Evolutionary conservation across 2,888 invertebrate genomes (phyloP).

Genomic region (Protodeltote pygarga): DNA sequence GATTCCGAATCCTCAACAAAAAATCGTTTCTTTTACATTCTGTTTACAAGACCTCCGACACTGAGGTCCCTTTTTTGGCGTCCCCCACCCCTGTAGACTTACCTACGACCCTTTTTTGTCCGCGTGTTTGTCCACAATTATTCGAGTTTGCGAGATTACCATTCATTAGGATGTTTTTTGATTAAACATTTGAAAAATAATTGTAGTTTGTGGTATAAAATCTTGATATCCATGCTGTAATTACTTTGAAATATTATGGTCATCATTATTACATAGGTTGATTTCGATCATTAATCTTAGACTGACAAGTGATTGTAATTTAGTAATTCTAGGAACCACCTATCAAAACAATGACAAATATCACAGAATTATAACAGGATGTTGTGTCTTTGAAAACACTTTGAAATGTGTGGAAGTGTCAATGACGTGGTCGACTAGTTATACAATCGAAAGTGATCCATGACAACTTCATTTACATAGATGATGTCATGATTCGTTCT

Average conservation of each 20-base stretch:
- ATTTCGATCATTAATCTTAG: too few relatives aligned
- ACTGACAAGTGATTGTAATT: too few relatives aligned
- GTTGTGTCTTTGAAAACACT: slow-evolving; percentile 12
- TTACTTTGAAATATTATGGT: too few relatives aligned
- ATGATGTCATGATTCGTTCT: slow-evolving; percentile 56
- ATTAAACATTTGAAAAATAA: slow-evolving; percentile 6
- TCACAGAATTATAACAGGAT: slow-evolving; percentile 17
- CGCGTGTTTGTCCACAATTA: slow-evolving; percentile 64
- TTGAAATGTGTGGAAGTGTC: slow-evolving; percentile 10
- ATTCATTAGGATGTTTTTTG: slow-evolving; percentile 46
- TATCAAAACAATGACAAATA: slow-evolving; percentile 9
- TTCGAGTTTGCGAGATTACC: slow-evolving; percentile 53
- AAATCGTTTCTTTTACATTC: slow-evolving; percentile 81
- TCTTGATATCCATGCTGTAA: too few relatives aligned
- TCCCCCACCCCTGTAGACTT: slow-evolving; percentile 58
- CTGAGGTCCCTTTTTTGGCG: slow-evolving; percentile 72
- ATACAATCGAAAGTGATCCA: slow-evolving; percentile 57
- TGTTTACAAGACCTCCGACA: slow-evolving; percentile 85
- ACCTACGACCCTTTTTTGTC: slow-evolving; percentile 78
- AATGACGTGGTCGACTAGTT: slow-evolving; percentile 31
- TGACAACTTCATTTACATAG: slow-evolving; percentile 57
- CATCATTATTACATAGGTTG: too few relatives aligned
- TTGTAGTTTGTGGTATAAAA: not conserved
- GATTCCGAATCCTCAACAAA: slow-evolving; percentile 65
- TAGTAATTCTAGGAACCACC: too few relatives aligned